Evolutionary conservation across 2,888 invertebrate genomes (phyloP).

Genomic region (Lithophane leautieri): DNA sequence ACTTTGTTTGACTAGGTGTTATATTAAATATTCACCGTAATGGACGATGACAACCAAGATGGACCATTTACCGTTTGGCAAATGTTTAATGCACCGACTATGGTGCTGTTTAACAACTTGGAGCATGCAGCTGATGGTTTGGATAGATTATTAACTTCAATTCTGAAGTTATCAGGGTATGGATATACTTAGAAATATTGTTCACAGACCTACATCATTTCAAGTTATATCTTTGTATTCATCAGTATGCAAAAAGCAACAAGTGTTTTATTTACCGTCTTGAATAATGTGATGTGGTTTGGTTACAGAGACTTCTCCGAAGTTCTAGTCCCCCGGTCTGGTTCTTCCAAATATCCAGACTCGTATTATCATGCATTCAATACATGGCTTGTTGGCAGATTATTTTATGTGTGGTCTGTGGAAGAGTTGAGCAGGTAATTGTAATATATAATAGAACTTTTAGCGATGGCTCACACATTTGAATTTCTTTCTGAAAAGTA

Average conservation of each 20-base stretch:
- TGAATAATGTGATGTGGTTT: constrained; percentile 1
- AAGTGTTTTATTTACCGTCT: constrained; percentile 1
- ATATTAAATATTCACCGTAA: constrained; percentile 48
- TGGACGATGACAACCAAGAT: constrained; percentile 86
- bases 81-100: constrained; percentile 91
- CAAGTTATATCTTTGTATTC: too few species aligned
- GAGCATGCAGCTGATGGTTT: constrained; percentile 89
- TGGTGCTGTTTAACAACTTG: constrained; percentile 90
- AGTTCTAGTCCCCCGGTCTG: constrained; percentile 88
- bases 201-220: neutral
- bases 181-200: neutral
- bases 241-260: neutral
- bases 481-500: neutral
- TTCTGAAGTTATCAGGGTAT: constrained; percentile 90
- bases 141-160: constrained; percentile 90
- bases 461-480: neutral
- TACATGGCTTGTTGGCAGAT: constrained; percentile 92
- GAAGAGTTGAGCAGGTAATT: constrained; percentile 87
- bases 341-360: constrained; percentile 83
- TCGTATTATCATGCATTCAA: constrained; percentile 90
- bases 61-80: constrained; percentile 91
- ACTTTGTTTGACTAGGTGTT: neutral
- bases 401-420: constrained; percentile 91
- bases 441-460: constrained; percentile 41
- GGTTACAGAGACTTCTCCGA: constrained; percentile 87